A percentile compares a stretch with the other conserved stretches of the same genome.
Conservation (phyloP, 2,797 vertebrate genomes). For the Okamejei kenojei region DNA sequence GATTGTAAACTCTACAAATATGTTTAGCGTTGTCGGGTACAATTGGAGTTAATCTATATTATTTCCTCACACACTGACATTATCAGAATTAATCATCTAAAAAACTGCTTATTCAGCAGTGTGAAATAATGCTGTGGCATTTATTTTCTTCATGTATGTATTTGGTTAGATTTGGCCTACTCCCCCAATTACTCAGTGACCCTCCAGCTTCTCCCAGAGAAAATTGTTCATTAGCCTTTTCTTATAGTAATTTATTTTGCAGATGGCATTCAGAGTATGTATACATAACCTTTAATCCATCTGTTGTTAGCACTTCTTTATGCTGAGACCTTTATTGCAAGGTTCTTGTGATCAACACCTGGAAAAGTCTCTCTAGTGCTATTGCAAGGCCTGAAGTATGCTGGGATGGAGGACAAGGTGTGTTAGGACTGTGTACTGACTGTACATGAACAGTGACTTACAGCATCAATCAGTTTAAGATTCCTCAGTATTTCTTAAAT, state of each 20-base stretch:
- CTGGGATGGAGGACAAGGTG: neutral
- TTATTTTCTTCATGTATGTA: neutral
- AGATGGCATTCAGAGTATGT: constrained; percentile 68
- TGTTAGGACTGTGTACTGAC: neutral
- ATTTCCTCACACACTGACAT: constrained; percentile 19
- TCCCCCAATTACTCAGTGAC: constrained; percentile 35
- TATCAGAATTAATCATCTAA: constrained; percentile 30
- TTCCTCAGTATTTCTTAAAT: neutral
- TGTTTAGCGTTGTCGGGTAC: neutral
- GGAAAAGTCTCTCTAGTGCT: neutral
- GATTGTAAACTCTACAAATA: neutral
- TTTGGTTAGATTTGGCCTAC: constrained; percentile 27
- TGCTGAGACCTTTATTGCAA: constrained; percentile 57
- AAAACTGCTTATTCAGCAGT: constrained; percentile 25
- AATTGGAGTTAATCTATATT: constrained; percentile 17
- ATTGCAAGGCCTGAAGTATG: neutral
- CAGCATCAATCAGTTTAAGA: neutral
- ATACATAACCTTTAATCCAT: constrained; percentile 85
- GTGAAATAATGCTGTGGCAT: neutral
- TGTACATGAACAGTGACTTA: neutral
- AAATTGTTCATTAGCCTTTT: constrained; percentile 60
- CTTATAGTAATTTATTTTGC: constrained; percentile 66
- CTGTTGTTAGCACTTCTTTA: constrained; percentile 80
- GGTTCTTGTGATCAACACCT: constrained; percentile 41
- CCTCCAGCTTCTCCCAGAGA: constrained; percentile 32